Evolutionary conservation across 2,797 vertebrate genomes (phyloP).

Genomic region (Allobates femoralis): DNA sequence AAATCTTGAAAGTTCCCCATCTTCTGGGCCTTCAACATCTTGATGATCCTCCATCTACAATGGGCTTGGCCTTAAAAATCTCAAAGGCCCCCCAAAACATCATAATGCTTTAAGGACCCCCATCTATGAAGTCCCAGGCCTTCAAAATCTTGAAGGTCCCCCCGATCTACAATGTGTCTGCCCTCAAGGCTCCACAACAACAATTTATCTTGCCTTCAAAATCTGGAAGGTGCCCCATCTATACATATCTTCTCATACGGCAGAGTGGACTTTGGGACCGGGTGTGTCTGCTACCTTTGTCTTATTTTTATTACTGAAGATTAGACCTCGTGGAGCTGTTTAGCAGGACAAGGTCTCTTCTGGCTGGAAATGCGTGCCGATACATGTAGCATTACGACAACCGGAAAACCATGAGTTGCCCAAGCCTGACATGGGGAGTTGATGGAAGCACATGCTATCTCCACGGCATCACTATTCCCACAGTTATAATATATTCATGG

Average conservation of each 20-base stretch:
- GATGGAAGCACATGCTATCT: neutral
- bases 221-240: no score
- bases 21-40: no score
- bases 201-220: no score
- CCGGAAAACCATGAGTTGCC: slow-evolving; percentile 3
- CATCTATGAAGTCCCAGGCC: no score
- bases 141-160: no score
- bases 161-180: no score
- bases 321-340: neutral
- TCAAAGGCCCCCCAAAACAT: no score
- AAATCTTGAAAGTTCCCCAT: no score
- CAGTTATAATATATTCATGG: neutral
- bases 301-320: neutral
- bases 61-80: no score
- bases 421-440: neutral
- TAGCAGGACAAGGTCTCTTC: neutral
- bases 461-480: neutral
- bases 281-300: neutral
- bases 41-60: no score
- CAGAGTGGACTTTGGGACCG: neutral
- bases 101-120: no score
- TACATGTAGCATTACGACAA: slow-evolving; percentile 2
- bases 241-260: neutral
- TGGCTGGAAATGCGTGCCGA: neutral
- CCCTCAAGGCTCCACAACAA: no score